Percentiles rank a stretch among this genome's conserved stretches.
Evolutionary conservation across 2,888 invertebrate species (phyloP).

Genomic region (Tenthredo notha): DNA sequence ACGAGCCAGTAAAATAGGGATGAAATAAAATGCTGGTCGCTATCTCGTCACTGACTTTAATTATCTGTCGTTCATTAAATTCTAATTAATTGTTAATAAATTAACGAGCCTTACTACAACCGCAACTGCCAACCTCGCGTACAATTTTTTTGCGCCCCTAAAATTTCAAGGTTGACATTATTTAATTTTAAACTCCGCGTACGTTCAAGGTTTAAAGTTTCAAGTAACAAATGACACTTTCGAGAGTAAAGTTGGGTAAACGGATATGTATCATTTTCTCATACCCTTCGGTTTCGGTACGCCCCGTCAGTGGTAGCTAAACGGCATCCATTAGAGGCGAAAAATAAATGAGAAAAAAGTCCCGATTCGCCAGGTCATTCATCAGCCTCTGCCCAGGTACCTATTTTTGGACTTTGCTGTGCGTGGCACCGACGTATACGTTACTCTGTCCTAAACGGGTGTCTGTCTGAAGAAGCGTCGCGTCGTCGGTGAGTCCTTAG

Average conservation of each 20-base stretch:
- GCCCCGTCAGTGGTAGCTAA: slow-evolving; percentile 34
- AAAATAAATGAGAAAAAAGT: slow-evolving; percentile 46
- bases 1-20: not conserved
- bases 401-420: slow-evolving; percentile 38
- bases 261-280: slow-evolving; percentile 44
- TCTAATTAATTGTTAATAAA: slow-evolving; percentile 6
- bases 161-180: not conserved
- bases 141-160: not conserved
- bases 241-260: not conserved
- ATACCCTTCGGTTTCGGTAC: slow-evolving; percentile 17
- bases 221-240: slow-evolving; percentile 8
- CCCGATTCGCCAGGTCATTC: slow-evolving; percentile 49
- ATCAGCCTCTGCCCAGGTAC: slow-evolving; percentile 19
- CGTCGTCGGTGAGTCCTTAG: not conserved
- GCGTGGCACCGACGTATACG: slow-evolving; percentile 43
- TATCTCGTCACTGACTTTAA: slow-evolving; percentile 21
- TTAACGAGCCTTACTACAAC: not conserved
- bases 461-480: slow-evolving; percentile 27
- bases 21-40: slow-evolving; percentile 9
- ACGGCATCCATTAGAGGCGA: slow-evolving; percentile 49
- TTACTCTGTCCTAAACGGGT: slow-evolving; percentile 37
- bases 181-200: not conserved
- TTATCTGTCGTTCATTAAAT: not conserved
- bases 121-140: not conserved
- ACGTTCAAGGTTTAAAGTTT: not conserved